Evolutionary conservation across 2,888 invertebrate genomes (phyloP).

Genomic region (Hyles lineata): DNA sequence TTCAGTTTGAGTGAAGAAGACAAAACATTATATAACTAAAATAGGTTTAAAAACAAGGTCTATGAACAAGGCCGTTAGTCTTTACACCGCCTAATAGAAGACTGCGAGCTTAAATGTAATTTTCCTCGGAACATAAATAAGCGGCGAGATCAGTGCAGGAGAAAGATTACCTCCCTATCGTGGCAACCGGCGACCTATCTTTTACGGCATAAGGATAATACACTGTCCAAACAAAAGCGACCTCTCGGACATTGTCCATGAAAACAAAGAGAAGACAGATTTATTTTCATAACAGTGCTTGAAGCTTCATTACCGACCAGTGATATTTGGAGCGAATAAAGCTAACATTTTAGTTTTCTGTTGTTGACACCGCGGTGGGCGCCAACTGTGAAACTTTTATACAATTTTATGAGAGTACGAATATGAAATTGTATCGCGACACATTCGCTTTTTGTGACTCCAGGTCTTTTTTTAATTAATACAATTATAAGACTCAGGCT

Average conservation of each 20-base stretch:
- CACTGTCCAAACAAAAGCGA: constrained; percentile 48
- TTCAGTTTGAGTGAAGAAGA: no score
- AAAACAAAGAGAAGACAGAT: constrained; percentile 35
- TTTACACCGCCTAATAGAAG: neutral
- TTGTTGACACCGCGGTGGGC: neutral
- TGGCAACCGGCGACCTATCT: constrained; percentile 47
- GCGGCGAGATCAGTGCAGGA: constrained; percentile 50
- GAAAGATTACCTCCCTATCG: constrained; percentile 52
- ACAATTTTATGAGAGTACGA: neutral
- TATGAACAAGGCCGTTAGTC: neutral
- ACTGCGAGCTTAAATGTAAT: constrained; percentile 46
- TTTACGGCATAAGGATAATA: constrained; percentile 57
- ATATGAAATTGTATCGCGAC: neutral
- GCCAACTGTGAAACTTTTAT: neutral
- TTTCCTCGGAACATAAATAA: constrained; percentile 55
- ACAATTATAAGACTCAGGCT: neutral
- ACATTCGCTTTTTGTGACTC: no score
- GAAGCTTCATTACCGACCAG: constrained; percentile 15
- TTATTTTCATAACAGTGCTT: constrained; percentile 39
- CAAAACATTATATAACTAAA: no score
- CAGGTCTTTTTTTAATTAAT: neutral
- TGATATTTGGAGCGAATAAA: constrained; percentile 17
- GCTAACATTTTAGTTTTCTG: constrained; percentile 5
- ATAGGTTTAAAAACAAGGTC: no score
- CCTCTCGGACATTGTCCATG: constrained; percentile 48